Conservation (phyloP, 2,888 invertebrate genomes). For the Synergus laeviventris region DNA sequence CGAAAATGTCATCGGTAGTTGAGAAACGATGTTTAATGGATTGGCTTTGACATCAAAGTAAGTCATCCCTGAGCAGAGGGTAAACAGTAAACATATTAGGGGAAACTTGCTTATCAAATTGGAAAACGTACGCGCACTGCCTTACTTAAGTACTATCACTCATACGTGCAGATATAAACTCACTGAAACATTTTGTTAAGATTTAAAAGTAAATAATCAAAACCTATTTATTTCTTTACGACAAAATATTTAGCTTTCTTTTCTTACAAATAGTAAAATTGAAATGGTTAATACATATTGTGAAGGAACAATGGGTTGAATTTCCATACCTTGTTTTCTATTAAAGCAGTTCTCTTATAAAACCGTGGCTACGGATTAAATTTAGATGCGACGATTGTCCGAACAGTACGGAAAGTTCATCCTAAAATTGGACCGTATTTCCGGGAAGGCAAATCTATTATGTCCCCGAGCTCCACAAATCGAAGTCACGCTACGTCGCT, state of each 20-base stretch:
- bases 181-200: not conserved
- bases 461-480: slow-evolving; percentile 36
- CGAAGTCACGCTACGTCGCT: slow-evolving; percentile 40
- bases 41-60: slow-evolving; percentile 29
- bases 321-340: slow-evolving; percentile 21
- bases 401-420: slow-evolving; percentile 27
- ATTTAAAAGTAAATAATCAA: not conserved
- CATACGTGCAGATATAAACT: not conserved
- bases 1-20: slow-evolving; percentile 10
- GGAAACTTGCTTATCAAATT: slow-evolving; percentile 26
- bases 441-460: slow-evolving; percentile 38
- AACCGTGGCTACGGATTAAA: slow-evolving; percentile 28
- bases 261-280: not conserved
- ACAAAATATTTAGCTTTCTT: not conserved
- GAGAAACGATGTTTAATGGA: slow-evolving; percentile 26
- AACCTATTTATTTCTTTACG: not conserved
- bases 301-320: no score
- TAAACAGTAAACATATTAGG: not conserved
- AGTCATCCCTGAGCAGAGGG: slow-evolving; percentile 4
- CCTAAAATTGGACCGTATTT: slow-evolving; percentile 36
- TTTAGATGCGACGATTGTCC: slow-evolving; percentile 32
- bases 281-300: not conserved
- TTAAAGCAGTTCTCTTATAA: slow-evolving; percentile 11
- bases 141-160: not conserved
- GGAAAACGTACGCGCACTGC: not conserved